phyloP scores from a whole-genome alignment of 2,113 vertebrate genomes.

The Polypterus bichir region DNA sequence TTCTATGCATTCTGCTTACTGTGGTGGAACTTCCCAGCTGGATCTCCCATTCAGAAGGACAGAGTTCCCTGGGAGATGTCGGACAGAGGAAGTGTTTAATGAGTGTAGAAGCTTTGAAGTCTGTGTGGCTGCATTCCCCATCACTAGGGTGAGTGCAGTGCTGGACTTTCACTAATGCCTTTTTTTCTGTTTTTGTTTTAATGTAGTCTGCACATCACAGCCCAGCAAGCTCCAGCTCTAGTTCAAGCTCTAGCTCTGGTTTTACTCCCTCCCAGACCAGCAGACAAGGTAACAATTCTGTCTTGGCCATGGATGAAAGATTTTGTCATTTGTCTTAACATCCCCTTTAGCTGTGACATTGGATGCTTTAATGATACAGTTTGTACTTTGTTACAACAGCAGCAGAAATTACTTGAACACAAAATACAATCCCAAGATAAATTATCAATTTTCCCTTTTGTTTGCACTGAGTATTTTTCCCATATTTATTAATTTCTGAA shows the following conservation, averaged over 20 bases:
- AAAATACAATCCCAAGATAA: too few species aligned
- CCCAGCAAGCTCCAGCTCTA: constrained; percentile 81
- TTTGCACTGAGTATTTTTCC: too few species aligned
- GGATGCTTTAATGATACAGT: too few species aligned
- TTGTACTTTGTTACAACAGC: too few species aligned
- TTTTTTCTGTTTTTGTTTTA: not conserved
- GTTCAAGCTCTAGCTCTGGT: constrained; percentile 66
- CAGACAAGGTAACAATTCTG: constrained; percentile 67
- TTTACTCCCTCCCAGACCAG: constrained; percentile 71
- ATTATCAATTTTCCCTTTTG: too few species aligned
- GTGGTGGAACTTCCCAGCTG: constrained; percentile 5
- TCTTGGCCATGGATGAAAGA: too few species aligned
- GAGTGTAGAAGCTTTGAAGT: not conserved
- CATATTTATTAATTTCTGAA: too few species aligned
- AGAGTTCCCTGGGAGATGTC: not conserved
- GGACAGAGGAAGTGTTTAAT: not conserved
- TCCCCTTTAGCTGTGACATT: too few species aligned
- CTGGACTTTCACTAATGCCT: constrained; percentile 1
- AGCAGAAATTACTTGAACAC: too few species aligned
- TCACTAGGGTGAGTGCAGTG: not conserved
- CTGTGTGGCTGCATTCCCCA: not conserved
- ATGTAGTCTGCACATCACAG: constrained; percentile 81
- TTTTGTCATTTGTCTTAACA: too few species aligned
- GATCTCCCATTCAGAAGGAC: not conserved
- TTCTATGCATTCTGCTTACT: not conserved